Conservation (phyloP, 2,888 invertebrate species). For the Dilophus febrilis region DNA sequence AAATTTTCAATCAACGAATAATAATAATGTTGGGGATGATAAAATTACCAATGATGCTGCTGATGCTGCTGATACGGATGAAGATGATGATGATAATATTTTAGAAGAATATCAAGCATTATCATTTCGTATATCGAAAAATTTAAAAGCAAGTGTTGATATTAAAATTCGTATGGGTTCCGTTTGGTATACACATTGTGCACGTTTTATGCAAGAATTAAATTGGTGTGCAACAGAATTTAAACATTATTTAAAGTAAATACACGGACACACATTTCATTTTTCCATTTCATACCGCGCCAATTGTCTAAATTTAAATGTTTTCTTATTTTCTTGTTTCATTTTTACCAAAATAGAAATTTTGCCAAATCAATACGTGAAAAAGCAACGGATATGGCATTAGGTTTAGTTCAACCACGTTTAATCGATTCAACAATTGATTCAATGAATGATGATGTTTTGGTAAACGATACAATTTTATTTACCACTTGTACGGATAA, state of each 20-base stretch:
- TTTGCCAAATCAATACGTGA: conserved; percentile 71
- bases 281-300: not conserved
- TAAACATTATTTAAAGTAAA: conserved; percentile 49
- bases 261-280: no score
- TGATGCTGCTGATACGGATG: conserved; percentile 13
- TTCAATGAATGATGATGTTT: not conserved
- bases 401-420: conserved; percentile 65
- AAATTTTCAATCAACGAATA: conserved; percentile 19
- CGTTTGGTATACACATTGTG: conserved; percentile 87
- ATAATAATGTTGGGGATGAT: conserved; percentile 9
- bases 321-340: conserved; percentile 7
- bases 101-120: conserved; percentile 27
- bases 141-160: conserved; percentile 20
- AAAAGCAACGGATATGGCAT: conserved; percentile 88
- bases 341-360: no score
- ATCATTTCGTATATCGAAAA: conserved; percentile 26
- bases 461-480: no score
- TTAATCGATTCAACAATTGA: conserved; percentile 7
- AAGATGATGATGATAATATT: conserved; percentile 15
- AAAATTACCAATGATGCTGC: no score
- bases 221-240: conserved; percentile 81
- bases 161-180: conserved; percentile 54
- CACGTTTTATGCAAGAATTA: conserved; percentile 67
- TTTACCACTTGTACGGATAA: no score
- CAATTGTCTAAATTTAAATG: not conserved